Conservation (phyloP, 2,888 invertebrate genomes). For the Drosophila rellima region DNA sequence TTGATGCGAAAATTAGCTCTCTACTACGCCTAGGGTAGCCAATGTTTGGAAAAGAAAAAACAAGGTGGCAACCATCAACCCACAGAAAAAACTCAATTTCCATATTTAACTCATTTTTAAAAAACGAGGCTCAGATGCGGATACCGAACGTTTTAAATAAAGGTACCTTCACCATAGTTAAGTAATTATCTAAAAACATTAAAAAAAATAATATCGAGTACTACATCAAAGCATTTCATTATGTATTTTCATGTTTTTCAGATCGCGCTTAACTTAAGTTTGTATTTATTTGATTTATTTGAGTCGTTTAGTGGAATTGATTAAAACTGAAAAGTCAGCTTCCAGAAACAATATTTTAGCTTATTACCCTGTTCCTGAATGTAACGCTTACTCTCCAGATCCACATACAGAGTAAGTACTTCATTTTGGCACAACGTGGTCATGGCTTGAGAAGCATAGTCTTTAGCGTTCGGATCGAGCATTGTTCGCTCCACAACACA, state of each 20-base stretch:
- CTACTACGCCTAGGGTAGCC: conserved; percentile 42
- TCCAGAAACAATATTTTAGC: conserved; percentile 60
- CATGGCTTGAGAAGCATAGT: conserved; percentile 11
- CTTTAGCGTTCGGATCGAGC: conserved; percentile 7
- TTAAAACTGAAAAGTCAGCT: conserved; percentile 33
- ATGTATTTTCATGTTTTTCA: not conserved
- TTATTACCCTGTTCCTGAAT: conserved; percentile 29
- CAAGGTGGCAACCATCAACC: too few relatives aligned
- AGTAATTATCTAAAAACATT: too few relatives aligned
- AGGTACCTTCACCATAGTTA: too few relatives aligned
- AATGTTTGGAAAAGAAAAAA: not conserved
- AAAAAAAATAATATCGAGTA: too few relatives aligned
- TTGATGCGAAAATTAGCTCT: conserved; percentile 50
- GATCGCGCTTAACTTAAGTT: not conserved
- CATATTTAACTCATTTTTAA: too few relatives aligned
- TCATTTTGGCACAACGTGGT: conserved; percentile 41
- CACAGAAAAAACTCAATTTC: too few relatives aligned
- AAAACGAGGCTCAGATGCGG: too few relatives aligned
- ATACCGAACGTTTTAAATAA: too few relatives aligned
- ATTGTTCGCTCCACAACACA: conserved; percentile 20
- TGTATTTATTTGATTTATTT: not conserved
- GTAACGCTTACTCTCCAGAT: conserved; percentile 29
- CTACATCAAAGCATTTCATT: not conserved
- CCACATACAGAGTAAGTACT: conserved; percentile 39
- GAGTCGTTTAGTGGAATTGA: not conserved